Conservation (phyloP, 2,113 vertebrate species). For the Cinclus mexicanus region DNA sequence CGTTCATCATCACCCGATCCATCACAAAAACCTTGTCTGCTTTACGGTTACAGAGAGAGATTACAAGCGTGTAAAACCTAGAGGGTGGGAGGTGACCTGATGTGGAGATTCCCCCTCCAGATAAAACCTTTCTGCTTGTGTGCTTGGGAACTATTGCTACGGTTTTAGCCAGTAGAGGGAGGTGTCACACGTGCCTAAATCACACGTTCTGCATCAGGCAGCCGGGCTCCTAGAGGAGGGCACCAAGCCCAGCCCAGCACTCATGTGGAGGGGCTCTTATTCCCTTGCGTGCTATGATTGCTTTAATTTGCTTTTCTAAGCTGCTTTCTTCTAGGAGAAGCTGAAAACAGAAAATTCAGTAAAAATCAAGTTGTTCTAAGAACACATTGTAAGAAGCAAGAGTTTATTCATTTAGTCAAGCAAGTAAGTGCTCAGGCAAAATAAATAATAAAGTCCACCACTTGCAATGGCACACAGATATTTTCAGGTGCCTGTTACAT, state of each 20-base stretch:
- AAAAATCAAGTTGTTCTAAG: neutral
- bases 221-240: neutral
- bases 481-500: neutral
- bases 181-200: neutral
- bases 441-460: neutral
- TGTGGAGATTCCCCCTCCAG: neutral
- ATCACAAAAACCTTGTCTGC: neutral
- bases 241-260: neutral
- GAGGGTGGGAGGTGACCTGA: neutral
- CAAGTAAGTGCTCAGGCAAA: neutral
- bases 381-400: neutral
- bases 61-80: neutral
- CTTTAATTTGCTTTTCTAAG: neutral
- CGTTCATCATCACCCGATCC: neutral
- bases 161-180: conserved; percentile 47
- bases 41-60: neutral
- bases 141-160: neutral
- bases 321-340: neutral
- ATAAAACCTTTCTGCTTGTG: neutral
- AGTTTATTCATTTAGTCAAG: neutral
- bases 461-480: neutral
- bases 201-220: neutral
- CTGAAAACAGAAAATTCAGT: neutral
- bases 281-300: neutral
- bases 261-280: rapidly evolving